A percentile compares a stretch with the other conserved stretches of the same genome.
phyloP scores from a whole-genome alignment of 1,140 invertebrate species.

The Drosophila lini region DNA sequence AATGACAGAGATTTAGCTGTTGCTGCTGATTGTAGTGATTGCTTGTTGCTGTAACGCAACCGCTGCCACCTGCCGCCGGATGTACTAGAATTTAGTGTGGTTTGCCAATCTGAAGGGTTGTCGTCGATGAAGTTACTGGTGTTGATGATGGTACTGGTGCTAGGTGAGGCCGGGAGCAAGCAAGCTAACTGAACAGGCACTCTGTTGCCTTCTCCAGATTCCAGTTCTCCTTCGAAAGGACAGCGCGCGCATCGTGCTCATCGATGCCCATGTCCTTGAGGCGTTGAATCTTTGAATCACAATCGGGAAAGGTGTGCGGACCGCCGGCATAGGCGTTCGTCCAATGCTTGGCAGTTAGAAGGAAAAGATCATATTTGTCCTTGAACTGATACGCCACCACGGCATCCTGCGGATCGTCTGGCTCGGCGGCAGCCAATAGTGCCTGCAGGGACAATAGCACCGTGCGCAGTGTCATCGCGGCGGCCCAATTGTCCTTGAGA shows the following conservation, averaged over 20 bases:
- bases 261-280: constrained; percentile 95
- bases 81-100: constrained; percentile 36
- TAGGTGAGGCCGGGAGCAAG: not conserved
- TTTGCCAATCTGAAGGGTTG: constrained; percentile 14
- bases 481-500: constrained; percentile 99
- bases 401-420: constrained; percentile 98
- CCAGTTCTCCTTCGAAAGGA: constrained; percentile 95
- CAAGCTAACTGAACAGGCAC: constrained; percentile 93
- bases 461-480: constrained; percentile 98
- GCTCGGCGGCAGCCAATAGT: constrained; percentile 95
- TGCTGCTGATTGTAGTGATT: constrained; percentile 22
- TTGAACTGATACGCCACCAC: constrained; percentile 99
- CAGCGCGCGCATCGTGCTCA: constrained; percentile 91
- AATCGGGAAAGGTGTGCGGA: constrained; percentile 89
- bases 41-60: constrained; percentile 3
- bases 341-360: constrained; percentile 97
- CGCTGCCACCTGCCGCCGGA: not conserved
- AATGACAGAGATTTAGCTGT: not conserved
- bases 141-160: constrained; percentile 23
- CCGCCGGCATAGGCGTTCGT: constrained; percentile 96
- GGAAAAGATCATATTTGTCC: constrained; percentile 94
- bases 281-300: constrained; percentile 92
- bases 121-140: constrained; percentile 17
- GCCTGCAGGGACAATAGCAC: constrained; percentile 97
- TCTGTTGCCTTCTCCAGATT: constrained; percentile 94